A percentile compares a stretch with the other conserved stretches of the same genome.
Conservation (phyloP, 2,113 vertebrate genomes). For the Edolisoma coerulescens region DNA sequence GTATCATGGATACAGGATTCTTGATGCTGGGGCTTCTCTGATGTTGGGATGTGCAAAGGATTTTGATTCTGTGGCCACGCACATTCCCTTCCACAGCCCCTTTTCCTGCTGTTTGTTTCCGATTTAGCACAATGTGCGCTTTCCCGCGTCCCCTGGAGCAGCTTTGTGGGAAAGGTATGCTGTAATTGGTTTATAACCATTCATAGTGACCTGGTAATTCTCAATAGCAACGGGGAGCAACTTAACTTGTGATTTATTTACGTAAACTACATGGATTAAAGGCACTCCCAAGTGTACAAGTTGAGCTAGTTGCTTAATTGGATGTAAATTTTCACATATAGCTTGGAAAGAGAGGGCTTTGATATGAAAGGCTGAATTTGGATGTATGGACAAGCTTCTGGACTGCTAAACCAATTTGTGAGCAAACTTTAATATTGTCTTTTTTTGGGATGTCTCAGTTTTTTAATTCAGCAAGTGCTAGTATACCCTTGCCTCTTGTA, state of each 20-base stretch:
- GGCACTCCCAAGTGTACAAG: conserved; percentile 18
- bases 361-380: background rate
- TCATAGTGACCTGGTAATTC: conserved; percentile 39
- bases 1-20: conserved; percentile 11
- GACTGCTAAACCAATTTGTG: conserved; percentile 1
- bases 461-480: background rate
- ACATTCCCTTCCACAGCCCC: background rate
- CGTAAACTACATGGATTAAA: conserved; percentile 51
- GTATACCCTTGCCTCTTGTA: background rate
- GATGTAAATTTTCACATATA: conserved; percentile 48
- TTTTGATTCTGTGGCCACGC: background rate
- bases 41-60: background rate
- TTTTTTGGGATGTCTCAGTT: background rate
- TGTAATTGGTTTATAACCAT: conserved; percentile 48
- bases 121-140: background rate
- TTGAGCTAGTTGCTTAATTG: conserved; percentile 45
- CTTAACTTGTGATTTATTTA: conserved; percentile 65
- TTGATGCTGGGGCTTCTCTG: background rate
- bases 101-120: conserved; percentile 12
- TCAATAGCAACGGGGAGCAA: conserved; percentile 47
- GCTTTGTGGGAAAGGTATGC: conserved; percentile 53
- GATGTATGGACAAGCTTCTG: conserved; percentile 22
- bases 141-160: background rate
- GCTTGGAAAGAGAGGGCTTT: conserved; percentile 1
- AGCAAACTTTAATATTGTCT: background rate